Percentiles rank a stretch among this genome's conserved stretches.
These are phyloP conservation scores for Sisyra nigra DNA, from an alignment of 2,888 invertebrate genomes.

Conservation along the genomic window DNA sequence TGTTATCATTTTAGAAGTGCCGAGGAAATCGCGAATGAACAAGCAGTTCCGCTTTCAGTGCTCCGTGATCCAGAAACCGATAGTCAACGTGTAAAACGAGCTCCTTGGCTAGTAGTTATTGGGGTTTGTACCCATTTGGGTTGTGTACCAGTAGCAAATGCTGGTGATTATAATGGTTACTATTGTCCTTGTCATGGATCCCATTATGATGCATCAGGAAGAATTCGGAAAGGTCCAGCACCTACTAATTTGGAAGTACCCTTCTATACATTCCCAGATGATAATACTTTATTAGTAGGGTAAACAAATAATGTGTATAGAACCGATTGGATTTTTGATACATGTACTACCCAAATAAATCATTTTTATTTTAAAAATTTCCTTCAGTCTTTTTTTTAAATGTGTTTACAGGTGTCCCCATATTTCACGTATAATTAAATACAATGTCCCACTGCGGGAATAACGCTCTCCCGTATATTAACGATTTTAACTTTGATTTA, in stretches of 20 bases:
- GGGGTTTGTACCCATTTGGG: constrained; percentile 97
- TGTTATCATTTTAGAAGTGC: no score
- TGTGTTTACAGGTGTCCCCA: no score
- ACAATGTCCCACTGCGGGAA: no score
- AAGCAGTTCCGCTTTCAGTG: constrained; percentile 49
- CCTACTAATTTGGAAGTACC: constrained; percentile 93
- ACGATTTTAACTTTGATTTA: no score
- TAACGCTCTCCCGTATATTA: no score
- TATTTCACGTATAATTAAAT: no score
- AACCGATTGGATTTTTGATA: no score
- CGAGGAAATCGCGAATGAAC: constrained; percentile 65
- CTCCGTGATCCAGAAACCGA: constrained; percentile 85
- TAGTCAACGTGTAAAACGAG: constrained; percentile 58
- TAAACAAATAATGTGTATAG: constrained; percentile 32
- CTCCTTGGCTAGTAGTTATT: constrained; percentile 86
- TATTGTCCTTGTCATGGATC: constrained; percentile 99
- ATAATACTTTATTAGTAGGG: constrained; percentile 57
- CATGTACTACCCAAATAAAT: no score
- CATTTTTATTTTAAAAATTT: no score
- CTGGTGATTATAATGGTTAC: constrained; percentile 92
- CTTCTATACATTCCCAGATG: constrained; percentile 54
- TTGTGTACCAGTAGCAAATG: constrained; percentile 91
- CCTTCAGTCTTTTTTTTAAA: no score
- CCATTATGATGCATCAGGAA: constrained; percentile 96
- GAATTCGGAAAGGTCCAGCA: constrained; percentile 96